Evolutionary conservation across 2,888 invertebrate species (phyloP).

Genomic region (Achlya flavicornis): DNA sequence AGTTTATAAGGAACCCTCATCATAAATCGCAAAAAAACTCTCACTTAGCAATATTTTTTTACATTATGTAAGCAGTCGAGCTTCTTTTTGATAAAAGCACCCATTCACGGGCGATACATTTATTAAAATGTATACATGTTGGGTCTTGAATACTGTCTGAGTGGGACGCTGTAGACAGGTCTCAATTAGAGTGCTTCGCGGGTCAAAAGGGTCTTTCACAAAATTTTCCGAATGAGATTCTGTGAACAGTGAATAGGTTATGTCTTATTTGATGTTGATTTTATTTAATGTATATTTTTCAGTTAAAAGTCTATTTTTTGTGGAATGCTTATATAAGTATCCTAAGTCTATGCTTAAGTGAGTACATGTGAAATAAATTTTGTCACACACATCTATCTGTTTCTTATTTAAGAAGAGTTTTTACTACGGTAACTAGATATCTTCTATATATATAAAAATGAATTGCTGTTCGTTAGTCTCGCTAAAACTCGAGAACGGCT

Average conservation of each 20-base stretch:
- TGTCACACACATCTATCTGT: too few relatives aligned
- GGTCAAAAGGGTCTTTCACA: conserved; percentile 51
- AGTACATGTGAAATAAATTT: too few relatives aligned
- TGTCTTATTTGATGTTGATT: conserved; percentile 30
- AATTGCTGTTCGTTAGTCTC: too few relatives aligned
- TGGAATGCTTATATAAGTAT: too few relatives aligned
- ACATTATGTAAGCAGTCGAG: conserved; percentile 62
- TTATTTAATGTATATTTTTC: conserved; percentile 6
- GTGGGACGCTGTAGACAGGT: conserved; percentile 66
- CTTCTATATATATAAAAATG: too few relatives aligned
- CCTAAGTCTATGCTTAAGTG: too few relatives aligned
- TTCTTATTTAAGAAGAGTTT: too few relatives aligned
- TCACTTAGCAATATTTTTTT: conserved; percentile 21
- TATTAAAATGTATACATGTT: conserved; percentile 78
- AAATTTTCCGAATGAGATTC: conserved; percentile 28
- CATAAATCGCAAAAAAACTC: not conserved
- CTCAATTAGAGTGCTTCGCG: conserved; percentile 52
- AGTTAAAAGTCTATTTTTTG: conserved; percentile 15
- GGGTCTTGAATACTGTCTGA: conserved; percentile 72
- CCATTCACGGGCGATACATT: conserved; percentile 80
- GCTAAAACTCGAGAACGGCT: too few relatives aligned
- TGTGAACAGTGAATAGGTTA: conserved; percentile 22
- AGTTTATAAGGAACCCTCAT: conserved; percentile 3
- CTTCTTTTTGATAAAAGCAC: conserved; percentile 74
- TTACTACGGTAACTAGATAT: too few relatives aligned